Conservation (phyloP, 2,888 invertebrate genomes). For the Leptura quadrifasciata region DNA sequence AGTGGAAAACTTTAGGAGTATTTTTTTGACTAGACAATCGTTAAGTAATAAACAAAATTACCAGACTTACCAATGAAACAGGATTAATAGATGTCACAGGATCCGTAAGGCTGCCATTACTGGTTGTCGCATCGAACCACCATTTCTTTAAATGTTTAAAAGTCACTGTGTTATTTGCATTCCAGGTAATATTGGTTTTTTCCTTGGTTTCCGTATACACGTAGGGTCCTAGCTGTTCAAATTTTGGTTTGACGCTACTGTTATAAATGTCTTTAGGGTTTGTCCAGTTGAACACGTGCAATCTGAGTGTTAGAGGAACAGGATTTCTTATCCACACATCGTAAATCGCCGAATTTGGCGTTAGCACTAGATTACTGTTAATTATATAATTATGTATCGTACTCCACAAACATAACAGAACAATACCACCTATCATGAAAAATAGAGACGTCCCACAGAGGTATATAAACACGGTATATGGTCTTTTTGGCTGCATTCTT, state of each 20-base stretch:
- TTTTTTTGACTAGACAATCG: too few species aligned
- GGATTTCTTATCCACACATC: slow-evolving; percentile 83
- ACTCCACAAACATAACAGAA: slow-evolving; percentile 54
- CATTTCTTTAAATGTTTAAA: slow-evolving; percentile 82
- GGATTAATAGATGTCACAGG: slow-evolving; percentile 85
- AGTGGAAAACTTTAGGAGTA: too few species aligned
- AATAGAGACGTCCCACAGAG: slow-evolving; percentile 51
- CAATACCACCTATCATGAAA: slow-evolving; percentile 55
- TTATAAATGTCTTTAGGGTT: slow-evolving; percentile 81
- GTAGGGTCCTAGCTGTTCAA: slow-evolving; percentile 79
- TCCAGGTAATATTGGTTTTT: slow-evolving; percentile 84
- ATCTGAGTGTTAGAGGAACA: slow-evolving; percentile 79
- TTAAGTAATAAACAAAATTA: background rate
- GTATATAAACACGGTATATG: slow-evolving; percentile 48
- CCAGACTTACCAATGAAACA: slow-evolving; percentile 82
- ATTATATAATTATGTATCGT: slow-evolving; percentile 59
- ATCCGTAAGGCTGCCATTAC: slow-evolving; percentile 83
- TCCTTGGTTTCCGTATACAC: slow-evolving; percentile 81
- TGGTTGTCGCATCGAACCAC: slow-evolving; percentile 81
- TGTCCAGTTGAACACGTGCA: slow-evolving; percentile 88
- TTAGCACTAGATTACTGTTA: slow-evolving; percentile 76
- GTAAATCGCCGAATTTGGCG: slow-evolving; percentile 79
- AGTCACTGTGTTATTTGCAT: slow-evolving; percentile 83
- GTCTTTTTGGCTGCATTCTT: slow-evolving; percentile 57
- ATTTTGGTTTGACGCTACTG: slow-evolving; percentile 75